Evolutionary conservation across 2,888 invertebrate species (phyloP).

Genomic region (Campoplex capitator): DNA sequence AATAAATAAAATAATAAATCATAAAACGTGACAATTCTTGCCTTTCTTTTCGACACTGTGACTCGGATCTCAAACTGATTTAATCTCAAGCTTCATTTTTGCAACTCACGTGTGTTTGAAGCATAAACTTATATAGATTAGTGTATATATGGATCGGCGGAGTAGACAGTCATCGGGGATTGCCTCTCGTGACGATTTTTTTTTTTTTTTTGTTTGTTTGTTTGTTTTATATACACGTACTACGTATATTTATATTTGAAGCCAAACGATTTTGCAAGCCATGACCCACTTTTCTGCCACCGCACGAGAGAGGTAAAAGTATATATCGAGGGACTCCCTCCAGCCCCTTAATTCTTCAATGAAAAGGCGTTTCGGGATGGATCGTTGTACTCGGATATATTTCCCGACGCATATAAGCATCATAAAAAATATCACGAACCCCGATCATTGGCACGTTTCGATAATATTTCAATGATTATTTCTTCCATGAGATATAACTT

Average conservation of each 20-base stretch:
- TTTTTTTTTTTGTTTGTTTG: background rate
- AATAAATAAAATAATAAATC: background rate
- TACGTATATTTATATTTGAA: conserved; percentile 26
- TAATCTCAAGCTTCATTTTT: background rate
- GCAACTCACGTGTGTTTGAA: background rate
- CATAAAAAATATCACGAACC: background rate
- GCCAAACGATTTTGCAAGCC: conserved; percentile 69
- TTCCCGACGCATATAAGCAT: background rate
- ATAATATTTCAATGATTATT: background rate
- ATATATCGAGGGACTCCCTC: conserved; percentile 13
- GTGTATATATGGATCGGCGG: conserved; percentile 9
- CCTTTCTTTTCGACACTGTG: conserved; percentile 14
- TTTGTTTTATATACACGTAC: background rate
- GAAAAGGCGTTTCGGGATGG: conserved; percentile 31
- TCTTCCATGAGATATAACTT: too few species aligned
- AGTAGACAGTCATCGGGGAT: conserved; percentile 30
- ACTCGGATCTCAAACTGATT: conserved; percentile 4
- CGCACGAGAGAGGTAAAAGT: conserved; percentile 50
- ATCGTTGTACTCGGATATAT: conserved; percentile 36
- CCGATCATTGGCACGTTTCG: background rate
- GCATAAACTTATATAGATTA: background rate
- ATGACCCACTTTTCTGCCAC: conserved; percentile 66
- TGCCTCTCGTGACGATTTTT: conserved; percentile 55
- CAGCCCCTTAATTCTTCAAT: conserved; percentile 39
- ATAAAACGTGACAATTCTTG: conserved; percentile 18